phyloP scores from a whole-genome alignment of 2,113 vertebrate genomes.

The Ursus arctos region DNA sequence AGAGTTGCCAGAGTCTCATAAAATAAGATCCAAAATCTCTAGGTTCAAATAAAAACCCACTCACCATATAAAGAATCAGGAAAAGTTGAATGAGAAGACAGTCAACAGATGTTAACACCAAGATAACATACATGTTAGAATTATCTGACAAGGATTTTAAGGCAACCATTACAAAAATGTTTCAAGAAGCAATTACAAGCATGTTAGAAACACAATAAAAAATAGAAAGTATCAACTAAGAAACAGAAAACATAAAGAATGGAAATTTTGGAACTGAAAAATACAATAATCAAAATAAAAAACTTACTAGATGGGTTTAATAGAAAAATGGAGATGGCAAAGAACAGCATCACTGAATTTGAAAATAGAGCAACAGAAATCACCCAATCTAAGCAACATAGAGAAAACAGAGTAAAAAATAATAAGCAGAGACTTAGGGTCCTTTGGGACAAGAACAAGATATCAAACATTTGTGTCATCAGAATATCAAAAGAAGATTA shows the following conservation, averaged over 20 bases:
- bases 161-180: conserved; percentile 20
- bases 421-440: neutral
- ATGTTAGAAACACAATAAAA: conserved; percentile 48
- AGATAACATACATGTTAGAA: conserved; percentile 45
- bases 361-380: conserved; percentile 40
- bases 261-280: conserved; percentile 58
- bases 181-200: conserved; percentile 23
- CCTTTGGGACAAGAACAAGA: neutral
- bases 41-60: conserved; percentile 24
- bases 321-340: conserved; percentile 18
- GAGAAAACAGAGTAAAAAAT: conserved; percentile 30
- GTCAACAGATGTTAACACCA: conserved; percentile 45
- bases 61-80: conserved; percentile 7
- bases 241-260: conserved; percentile 42
- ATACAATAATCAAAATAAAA: conserved; percentile 49
- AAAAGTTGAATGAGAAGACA: conserved; percentile 43
- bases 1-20: conserved; percentile 13
- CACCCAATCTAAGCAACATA: neutral
- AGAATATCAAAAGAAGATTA: conserved; percentile 40
- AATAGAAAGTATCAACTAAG: neutral
- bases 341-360: conserved; percentile 36
- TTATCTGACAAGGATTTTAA: conserved; percentile 54
- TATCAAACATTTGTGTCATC: conserved; percentile 30
- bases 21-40: conserved; percentile 13
- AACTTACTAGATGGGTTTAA: conserved; percentile 10